Evolutionary conservation across 2,888 invertebrate species (phyloP), one percentile per base, ranked within the genome.

Genomic region (Ophion ventricosus): DNA sequence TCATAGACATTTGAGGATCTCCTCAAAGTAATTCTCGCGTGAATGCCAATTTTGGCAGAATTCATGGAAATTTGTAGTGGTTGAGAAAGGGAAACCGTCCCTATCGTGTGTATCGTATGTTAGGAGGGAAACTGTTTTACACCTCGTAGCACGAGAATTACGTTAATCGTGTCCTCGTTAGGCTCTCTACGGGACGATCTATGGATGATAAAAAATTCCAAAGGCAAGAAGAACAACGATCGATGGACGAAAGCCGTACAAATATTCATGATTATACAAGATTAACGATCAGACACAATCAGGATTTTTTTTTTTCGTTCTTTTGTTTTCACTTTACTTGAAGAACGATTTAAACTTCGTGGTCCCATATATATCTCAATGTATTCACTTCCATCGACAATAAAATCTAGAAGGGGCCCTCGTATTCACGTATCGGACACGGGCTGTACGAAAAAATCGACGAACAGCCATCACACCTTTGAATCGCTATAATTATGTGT

Each of bases 341-440:
- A 67, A 63, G 40, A 77, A 43, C 63, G 74, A 75, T 69, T 63
- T 43, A 23, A 59, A 66, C 86, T 89, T 88, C 86, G 88, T 91
- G 91, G 91, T 91, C 90, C 90, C 90, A 88, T 88, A 8, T 67
- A 49, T 40, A 88, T 90, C 89, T 88, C 87, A 87, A 89, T 80
- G 87, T 88, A 82, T 63, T 83, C 49, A 70, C 40, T 63, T 75
- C 56, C 59, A 72, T 59, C 29, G 63, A 63, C 63, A 63, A 63
- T 25, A 72, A 49, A 69, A 69, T 69, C 54, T 69, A 54, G 54
- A 43, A 5, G 69, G 69, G 59, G 59, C 35, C 73, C 59, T 59
- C 25, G 25, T 25, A 20, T 11, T 17, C 25, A 40, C 2, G 25
- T 59, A 10, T 29, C 63, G 29, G 10, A 61, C 26, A n/a, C n/a